Evolutionary conservation across 1,140 invertebrate genomes (phyloP).

Genomic region (Ridgeia piscesae): DNA sequence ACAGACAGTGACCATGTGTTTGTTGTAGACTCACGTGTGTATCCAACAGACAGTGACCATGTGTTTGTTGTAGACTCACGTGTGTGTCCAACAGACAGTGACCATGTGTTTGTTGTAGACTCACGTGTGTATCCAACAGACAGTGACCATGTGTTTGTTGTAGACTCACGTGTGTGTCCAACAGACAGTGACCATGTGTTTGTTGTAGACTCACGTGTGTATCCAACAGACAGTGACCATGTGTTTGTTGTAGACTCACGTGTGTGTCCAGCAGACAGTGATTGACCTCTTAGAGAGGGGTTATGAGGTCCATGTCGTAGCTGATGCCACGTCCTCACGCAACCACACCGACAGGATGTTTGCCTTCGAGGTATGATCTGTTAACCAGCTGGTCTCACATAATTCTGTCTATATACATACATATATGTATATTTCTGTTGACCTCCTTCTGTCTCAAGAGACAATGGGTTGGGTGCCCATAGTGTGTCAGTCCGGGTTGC

Average conservation of each 20-base stretch:
- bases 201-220: slow-evolving; percentile 74
- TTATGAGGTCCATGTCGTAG: slow-evolving; percentile 78
- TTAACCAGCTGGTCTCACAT: too few relatives aligned
- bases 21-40: slow-evolving; percentile 74
- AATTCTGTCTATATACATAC: too few relatives aligned
- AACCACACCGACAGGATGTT: slow-evolving; percentile 55
- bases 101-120: slow-evolving; percentile 58
- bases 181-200: slow-evolving; percentile 70
- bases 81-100: slow-evolving; percentile 86
- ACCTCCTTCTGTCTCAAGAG: too few relatives aligned
- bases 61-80: slow-evolving; percentile 65
- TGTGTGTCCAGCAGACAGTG: slow-evolving; percentile 86
- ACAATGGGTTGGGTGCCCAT: too few relatives aligned
- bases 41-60: slow-evolving; percentile 80
- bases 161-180: slow-evolving; percentile 83
- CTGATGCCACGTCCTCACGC: slow-evolving; percentile 79
- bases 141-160: slow-evolving; percentile 62
- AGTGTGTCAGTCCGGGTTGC: too few relatives aligned
- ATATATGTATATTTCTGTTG: too few relatives aligned
- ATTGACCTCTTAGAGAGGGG: slow-evolving; percentile 73
- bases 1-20: slow-evolving; percentile 70
- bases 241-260: slow-evolving; percentile 65
- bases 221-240: slow-evolving; percentile 80
- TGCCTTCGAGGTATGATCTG: slow-evolving; percentile 71
- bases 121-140: slow-evolving; percentile 88